phyloP scores from a whole-genome alignment of 2,113 vertebrate genomes.

The Taurulus bubalis region DNA sequence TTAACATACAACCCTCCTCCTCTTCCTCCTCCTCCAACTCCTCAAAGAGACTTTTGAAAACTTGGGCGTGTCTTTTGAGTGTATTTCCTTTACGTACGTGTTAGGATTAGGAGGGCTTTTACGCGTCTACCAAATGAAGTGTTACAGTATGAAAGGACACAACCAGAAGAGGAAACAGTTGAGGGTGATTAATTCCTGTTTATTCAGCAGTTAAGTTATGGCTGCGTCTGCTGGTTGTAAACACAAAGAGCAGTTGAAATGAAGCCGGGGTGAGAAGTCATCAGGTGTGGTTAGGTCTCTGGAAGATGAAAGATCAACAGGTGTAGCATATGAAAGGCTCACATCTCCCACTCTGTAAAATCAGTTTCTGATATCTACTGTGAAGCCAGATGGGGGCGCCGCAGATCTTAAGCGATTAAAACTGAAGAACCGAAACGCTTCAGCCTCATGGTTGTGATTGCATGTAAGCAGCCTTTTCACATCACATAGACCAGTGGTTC shows the following conservation, averaged over 20 bases:
- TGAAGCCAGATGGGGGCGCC: conserved; percentile 32
- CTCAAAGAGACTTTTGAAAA: conserved; percentile 50
- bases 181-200: not conserved
- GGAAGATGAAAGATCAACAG: conserved; percentile 9
- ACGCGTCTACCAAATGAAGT: not conserved
- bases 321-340: not conserved
- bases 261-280: not conserved
- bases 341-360: not conserved
- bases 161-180: conserved; percentile 13
- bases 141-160: not conserved
- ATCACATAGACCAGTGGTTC: not conserved
- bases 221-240: not conserved
- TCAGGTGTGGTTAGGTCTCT: not conserved
- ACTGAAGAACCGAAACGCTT: not conserved
- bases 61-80: conserved; percentile 46
- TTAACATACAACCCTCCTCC: not conserved
- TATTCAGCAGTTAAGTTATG: not conserved
- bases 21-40: conserved; percentile 27
- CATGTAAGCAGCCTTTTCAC: not conserved
- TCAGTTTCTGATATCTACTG: not conserved
- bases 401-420: not conserved
- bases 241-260: not conserved
- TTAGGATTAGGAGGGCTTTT: conserved; percentile 15
- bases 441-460: not conserved
- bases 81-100: not conserved